These are phyloP conservation scores for Neolamprologus hecqui DNA, from an alignment of 2,113 vertebrate genomes.

Conservation along the genomic window DNA sequence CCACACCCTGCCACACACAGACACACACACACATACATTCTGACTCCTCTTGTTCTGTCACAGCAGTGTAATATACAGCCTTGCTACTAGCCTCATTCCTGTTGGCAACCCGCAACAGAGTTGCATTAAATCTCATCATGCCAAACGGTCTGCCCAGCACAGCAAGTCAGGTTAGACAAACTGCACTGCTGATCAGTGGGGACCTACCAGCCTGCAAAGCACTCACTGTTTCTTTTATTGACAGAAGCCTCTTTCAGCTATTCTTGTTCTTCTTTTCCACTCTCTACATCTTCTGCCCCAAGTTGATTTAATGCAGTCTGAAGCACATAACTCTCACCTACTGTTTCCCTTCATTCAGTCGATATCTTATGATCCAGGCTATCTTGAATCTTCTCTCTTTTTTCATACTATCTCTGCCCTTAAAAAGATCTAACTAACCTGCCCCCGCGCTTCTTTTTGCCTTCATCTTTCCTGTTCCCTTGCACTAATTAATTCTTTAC, in stretches of 20 bases:
- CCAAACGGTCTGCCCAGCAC: not conserved
- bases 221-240: conserved; percentile 22
- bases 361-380: conserved; percentile 4
- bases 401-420: not conserved
- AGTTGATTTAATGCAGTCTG: not conserved
- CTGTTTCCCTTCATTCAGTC: not conserved
- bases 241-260: not conserved
- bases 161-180: conserved; percentile 5
- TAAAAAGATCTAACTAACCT: not conserved
- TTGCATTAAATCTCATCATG: conserved; percentile 38
- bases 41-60: not conserved
- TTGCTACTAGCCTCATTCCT: not conserved
- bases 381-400: not conserved
- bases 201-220: not conserved
- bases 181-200: not conserved
- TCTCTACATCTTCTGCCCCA: not conserved
- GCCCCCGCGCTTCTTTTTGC: not conserved
- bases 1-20: not conserved
- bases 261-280: not conserved
- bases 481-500: conserved; percentile 19
- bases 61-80: not conserved
- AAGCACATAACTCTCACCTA: not conserved
- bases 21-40: not conserved
- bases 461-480: not conserved
- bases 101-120: not conserved